phyloP scores from a whole-genome alignment of 2,113 vertebrate species.

The Amblyornis subalaris region DNA sequence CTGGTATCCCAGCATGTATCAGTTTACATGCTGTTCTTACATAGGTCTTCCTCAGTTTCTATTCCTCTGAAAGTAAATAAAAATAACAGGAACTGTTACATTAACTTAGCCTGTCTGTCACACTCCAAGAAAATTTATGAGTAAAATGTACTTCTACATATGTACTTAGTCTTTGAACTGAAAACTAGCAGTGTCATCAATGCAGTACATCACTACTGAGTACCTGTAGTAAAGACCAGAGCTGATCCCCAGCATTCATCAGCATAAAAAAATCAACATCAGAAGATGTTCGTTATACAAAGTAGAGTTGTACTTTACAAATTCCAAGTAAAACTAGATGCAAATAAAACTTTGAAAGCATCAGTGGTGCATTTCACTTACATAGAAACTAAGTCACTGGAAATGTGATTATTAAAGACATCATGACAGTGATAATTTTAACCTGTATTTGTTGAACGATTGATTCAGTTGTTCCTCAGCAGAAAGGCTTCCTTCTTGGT shows the following conservation, averaged over 20 bases:
- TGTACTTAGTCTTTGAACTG: not conserved
- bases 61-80: not conserved
- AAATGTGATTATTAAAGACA: not conserved
- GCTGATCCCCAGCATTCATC: not conserved
- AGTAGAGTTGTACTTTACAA: not conserved
- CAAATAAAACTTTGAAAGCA: not conserved
- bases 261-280: not conserved
- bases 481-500: slow-evolving; percentile 55
- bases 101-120: not conserved
- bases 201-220: not conserved
- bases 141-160: not conserved
- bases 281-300: not conserved
- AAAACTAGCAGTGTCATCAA: not conserved
- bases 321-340: not conserved
- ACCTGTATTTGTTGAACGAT: slow-evolving; percentile 66
- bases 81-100: not conserved
- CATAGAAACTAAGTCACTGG: not conserved
- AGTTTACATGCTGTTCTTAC: not conserved
- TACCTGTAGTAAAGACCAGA: not conserved
- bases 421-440: not conserved
- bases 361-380: not conserved
- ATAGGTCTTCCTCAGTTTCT: not conserved
- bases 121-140: not conserved
- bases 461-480: slow-evolving; percentile 48
- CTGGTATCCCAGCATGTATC: not conserved